phyloP scores from a whole-genome alignment of 2,113 vertebrate genomes.

The Tachysurus vachellii region DNA sequence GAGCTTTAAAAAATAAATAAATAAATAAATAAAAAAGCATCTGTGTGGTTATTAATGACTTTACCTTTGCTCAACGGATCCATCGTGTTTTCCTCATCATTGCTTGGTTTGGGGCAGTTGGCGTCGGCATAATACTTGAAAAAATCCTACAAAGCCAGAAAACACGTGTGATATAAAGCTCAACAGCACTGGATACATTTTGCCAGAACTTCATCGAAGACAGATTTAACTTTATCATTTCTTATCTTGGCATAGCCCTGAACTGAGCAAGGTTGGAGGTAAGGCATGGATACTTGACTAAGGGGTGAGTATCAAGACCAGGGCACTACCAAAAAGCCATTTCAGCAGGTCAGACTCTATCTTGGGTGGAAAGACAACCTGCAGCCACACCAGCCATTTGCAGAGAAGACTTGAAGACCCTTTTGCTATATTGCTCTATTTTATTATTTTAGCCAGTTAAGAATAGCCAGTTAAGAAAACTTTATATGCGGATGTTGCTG shows the following conservation, averaged over 20 bases:
- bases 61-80: constrained; percentile 87
- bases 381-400: not conserved
- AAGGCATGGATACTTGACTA: not conserved
- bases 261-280: not conserved
- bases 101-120: constrained; percentile 58
- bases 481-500: not conserved
- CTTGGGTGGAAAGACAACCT: not conserved
- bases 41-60: not conserved
- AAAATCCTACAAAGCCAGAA: constrained; percentile 77
- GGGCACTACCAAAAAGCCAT: not conserved
- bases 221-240: not conserved
- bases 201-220: not conserved
- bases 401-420: not conserved
- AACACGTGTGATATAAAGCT: not conserved
- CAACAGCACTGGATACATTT: not conserved
- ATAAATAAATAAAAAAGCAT: not conserved
- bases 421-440: not conserved
- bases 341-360: not conserved
- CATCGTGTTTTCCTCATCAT: constrained; percentile 86
- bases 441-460: not conserved
- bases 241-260: not conserved
- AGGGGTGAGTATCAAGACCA: not conserved
- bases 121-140: constrained; percentile 84
- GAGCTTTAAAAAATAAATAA: not conserved
- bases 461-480: not conserved